Conservation (phyloP, 2,888 invertebrate genomes). For the Cephus nigrinus region DNA sequence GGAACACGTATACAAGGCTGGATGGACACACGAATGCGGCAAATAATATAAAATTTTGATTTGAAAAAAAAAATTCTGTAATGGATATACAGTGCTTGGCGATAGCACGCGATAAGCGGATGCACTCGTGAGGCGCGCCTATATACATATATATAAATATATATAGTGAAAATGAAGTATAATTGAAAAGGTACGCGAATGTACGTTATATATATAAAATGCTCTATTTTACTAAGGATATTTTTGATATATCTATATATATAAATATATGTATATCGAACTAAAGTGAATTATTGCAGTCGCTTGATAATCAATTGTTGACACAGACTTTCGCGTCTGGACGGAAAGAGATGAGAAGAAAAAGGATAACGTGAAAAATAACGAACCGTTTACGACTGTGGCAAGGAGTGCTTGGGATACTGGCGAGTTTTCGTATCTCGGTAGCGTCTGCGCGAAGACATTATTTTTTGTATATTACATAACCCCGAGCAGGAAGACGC, state of each 20-base stretch:
- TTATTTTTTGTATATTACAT: background rate
- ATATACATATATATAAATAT: slow-evolving; percentile 26
- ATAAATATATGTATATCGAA: slow-evolving; percentile 29
- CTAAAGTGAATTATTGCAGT: slow-evolving; percentile 36
- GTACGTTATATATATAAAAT: slow-evolving; percentile 58
- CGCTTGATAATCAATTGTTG: slow-evolving; percentile 48
- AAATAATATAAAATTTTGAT: background rate
- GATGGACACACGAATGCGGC: background rate
- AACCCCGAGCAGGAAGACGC: background rate
- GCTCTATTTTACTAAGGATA: slow-evolving; percentile 66
- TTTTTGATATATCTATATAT: slow-evolving; percentile 65
- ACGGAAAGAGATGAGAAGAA: background rate
- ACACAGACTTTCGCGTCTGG: background rate
- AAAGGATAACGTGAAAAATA: background rate
- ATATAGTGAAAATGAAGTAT: slow-evolving; percentile 46
- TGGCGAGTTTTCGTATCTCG: background rate
- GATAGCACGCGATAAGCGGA: background rate
- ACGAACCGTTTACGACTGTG: background rate
- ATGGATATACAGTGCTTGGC: background rate
- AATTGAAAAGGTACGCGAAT: slow-evolving; percentile 51
- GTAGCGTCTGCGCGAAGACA: background rate
- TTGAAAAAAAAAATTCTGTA: background rate
- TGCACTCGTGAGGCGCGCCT: slow-evolving; percentile 3
- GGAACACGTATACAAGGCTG: background rate
- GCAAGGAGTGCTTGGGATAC: background rate